phyloP scores from a whole-genome alignment of 2,888 invertebrate species.

The Elysia crispata region DNA sequence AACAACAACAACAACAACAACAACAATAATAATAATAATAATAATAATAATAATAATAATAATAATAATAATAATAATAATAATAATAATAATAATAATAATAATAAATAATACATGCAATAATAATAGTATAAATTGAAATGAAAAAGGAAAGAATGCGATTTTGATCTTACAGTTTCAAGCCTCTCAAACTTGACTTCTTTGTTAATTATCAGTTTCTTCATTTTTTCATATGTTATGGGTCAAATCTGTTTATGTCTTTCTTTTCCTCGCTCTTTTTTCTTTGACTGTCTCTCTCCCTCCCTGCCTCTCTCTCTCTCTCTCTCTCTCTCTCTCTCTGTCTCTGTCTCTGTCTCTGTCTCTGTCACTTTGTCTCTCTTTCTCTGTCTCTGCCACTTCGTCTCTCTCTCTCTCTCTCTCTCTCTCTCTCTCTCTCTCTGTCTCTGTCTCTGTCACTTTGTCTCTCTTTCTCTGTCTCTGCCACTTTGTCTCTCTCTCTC shows the following conservation, averaged over 20 bases:
- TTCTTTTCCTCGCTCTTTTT: neutral
- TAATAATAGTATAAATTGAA: no score
- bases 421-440: neutral
- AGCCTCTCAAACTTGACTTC: no score
- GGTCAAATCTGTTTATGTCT: slow-evolving; percentile 25
- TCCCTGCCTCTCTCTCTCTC: slow-evolving; percentile 23
- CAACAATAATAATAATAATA: no score
- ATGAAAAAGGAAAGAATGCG: no score
- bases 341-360: slow-evolving; percentile 20
- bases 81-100: no score
- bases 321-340: slow-evolving; percentile 31
- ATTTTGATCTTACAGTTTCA: no score
- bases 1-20: no score
- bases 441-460: neutral
- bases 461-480: neutral
- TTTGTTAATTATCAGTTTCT: no score
- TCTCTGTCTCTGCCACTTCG: slow-evolving; percentile 1
- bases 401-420: neutral
- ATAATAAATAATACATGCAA: no score
- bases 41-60: no score
- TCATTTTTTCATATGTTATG: no score
- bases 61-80: no score
- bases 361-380: slow-evolving; percentile 29
- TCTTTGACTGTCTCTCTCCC: slow-evolving; percentile 12
- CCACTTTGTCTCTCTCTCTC: neutral